phyloP scores from a whole-genome alignment of 2,797 vertebrate species.

The Odontamblyopus lacepedii region DNA sequence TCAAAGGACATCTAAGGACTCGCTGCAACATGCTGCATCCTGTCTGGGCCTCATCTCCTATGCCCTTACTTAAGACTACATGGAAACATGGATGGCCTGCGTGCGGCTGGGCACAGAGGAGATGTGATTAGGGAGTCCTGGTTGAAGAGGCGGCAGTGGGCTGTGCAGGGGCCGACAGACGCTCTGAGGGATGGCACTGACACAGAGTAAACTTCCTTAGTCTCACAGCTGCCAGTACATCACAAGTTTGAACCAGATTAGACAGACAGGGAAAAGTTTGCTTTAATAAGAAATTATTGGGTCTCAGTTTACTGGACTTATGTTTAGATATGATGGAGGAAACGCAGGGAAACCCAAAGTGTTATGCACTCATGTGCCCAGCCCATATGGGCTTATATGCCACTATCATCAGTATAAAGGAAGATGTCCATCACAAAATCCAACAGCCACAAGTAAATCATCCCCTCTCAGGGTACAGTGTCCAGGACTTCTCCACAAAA shows the following conservation, averaged over 20 bases:
- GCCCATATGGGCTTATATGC: too few relatives aligned
- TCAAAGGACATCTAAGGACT: conserved; percentile 17
- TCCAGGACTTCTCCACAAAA: too few relatives aligned
- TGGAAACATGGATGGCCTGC: conserved; percentile 75
- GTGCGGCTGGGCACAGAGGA: conserved; percentile 60
- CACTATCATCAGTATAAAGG: too few relatives aligned
- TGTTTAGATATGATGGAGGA: conserved; percentile 27
- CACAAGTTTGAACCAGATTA: conserved; percentile 45
- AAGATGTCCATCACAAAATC: too few relatives aligned
- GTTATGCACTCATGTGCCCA: too few relatives aligned
- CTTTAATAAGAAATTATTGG: conserved; percentile 30
- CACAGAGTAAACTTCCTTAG: conserved; percentile 71
- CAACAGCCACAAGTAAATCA: too few relatives aligned
- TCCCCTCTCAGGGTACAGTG: too few relatives aligned
- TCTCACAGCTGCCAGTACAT: conserved; percentile 49
- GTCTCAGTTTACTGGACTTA: conserved; percentile 16
- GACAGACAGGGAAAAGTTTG: conserved; percentile 48
- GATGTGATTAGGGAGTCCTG: conserved; percentile 75
- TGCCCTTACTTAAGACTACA: conserved; percentile 50
- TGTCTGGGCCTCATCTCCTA: conserved; percentile 16
- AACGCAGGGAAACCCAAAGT: conserved; percentile 8
- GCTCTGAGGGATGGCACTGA: conserved; percentile 65
- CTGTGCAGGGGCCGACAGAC: conserved; percentile 60
- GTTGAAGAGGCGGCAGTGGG: conserved; percentile 71
- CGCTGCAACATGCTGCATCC: conserved; percentile 4